A percentile compares a stretch with the other conserved stretches of the same genome.
These are phyloP conservation scores for Malachius bipustulatus DNA, from an alignment of 2,888 invertebrate species.

Conservation along the genomic window DNA sequence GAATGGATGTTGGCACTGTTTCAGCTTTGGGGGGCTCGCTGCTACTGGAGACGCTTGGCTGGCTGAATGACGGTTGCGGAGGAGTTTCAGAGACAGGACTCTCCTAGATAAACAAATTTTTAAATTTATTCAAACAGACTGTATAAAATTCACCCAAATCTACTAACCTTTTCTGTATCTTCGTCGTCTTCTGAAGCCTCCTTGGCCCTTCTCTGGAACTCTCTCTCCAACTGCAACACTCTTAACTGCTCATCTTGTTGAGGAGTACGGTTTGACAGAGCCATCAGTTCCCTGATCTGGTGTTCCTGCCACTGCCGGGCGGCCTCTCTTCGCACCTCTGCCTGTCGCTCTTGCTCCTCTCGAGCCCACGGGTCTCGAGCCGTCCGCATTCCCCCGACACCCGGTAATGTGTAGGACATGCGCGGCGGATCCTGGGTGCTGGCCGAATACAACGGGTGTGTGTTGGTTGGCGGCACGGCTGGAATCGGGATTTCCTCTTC, in stretches of 20 bases:
- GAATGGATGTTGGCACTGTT: slow-evolving; percentile 31
- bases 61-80: slow-evolving; percentile 31
- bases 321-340: slow-evolving; percentile 61
- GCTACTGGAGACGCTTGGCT: slow-evolving; percentile 29
- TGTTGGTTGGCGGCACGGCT: slow-evolving; percentile 56
- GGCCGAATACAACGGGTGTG: slow-evolving; percentile 63
- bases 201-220: slow-evolving; percentile 84
- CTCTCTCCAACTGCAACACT: slow-evolving; percentile 81
- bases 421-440: slow-evolving; percentile 63
- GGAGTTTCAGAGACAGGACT: slow-evolving; percentile 32
- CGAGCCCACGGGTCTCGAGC: slow-evolving; percentile 81
- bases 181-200: slow-evolving; percentile 61
- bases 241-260: slow-evolving; percentile 82
- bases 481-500: slow-evolving; percentile 41
- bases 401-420: slow-evolving; percentile 48
- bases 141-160: not conserved
- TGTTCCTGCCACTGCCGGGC: slow-evolving; percentile 72
- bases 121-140: slow-evolving; percentile 1
- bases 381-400: slow-evolving; percentile 39
- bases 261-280: slow-evolving; percentile 53
- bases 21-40: too few relatives aligned
- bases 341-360: slow-evolving; percentile 76
- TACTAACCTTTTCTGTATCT: slow-evolving; percentile 48
- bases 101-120: slow-evolving; percentile 24
- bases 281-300: slow-evolving; percentile 69